Conservation (phyloP, 1,140 invertebrate genomes). For the Ooceraea biroi region DNA sequence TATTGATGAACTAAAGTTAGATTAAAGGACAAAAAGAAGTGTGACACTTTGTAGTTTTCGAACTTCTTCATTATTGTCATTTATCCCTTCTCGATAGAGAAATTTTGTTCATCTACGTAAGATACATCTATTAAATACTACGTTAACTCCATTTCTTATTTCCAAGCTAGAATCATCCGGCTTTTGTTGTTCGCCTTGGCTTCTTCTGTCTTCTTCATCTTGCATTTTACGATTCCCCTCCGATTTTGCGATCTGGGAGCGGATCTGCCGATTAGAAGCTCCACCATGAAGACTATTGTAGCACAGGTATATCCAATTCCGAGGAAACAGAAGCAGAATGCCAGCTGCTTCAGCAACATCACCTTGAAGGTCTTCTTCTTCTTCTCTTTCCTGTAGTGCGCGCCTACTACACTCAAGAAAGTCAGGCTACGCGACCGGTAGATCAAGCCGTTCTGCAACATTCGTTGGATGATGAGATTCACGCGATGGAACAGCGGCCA, state of each 20-base stretch:
- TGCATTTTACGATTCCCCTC: neutral
- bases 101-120: no score
- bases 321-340: constrained; percentile 56
- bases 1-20: no score
- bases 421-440: neutral
- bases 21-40: no score
- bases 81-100: no score
- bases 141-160: no score
- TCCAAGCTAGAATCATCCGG: neutral
- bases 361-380: constrained; percentile 8
- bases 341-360: constrained; percentile 25
- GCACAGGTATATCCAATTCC: constrained; percentile 22
- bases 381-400: neutral
- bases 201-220: neutral
- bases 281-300: constrained; percentile 7
- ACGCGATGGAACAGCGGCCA: constrained; percentile 61
- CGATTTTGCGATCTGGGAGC: neutral
- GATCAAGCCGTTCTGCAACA: constrained; percentile 57
- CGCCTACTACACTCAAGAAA: neutral
- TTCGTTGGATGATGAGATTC: constrained; percentile 6
- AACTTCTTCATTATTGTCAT: no score
- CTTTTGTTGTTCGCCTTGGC: neutral
- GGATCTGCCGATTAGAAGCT: constrained; percentile 1
- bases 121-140: no score
- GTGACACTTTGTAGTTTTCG: no score